Evolutionary conservation across 1,140 invertebrate species (phyloP).

Genomic region (Heterodera schachtii): DNA sequence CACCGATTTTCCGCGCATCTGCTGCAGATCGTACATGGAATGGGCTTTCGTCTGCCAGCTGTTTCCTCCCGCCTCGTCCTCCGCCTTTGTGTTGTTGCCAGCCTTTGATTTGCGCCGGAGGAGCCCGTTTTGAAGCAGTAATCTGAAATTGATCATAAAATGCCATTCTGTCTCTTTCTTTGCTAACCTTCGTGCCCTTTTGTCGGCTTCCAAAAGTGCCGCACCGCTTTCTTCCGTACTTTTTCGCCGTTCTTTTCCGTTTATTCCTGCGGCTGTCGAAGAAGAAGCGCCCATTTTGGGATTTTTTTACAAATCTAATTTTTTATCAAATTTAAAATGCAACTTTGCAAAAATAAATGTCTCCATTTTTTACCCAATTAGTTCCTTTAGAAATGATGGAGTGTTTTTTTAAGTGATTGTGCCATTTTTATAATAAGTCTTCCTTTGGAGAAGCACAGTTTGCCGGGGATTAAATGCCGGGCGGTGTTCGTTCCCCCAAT

Average conservation of each 20-base stretch:
- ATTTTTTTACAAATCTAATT: not conserved
- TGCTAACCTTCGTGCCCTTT: not conserved
- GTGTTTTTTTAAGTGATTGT: not conserved
- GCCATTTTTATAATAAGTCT: not conserved
- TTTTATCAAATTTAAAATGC: not conserved
- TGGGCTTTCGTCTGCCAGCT: slow-evolving; percentile 17
- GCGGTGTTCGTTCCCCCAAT: not conserved
- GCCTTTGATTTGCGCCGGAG: not conserved
- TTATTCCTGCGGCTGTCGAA: not conserved
- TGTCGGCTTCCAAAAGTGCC: not conserved
- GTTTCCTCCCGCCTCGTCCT: not conserved
- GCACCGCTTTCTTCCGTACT: not conserved
- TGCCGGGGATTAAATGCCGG: not conserved
- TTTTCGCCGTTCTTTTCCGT: not conserved
- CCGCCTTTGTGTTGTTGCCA: not conserved
- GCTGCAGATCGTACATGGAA: slow-evolving; percentile 31
- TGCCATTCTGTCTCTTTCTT: not conserved
- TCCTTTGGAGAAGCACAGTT: not conserved
- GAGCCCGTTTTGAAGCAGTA: not conserved
- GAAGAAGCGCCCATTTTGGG: slow-evolving; percentile 23
- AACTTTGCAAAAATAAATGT: not conserved
- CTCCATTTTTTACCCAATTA: too few species aligned
- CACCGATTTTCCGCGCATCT: slow-evolving; percentile 10
- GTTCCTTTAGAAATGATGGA: not conserved
- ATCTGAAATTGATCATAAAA: not conserved